These are phyloP conservation scores for Geodia barretti DNA, from an alignment of 37 sponge, comb jelly and placozoan species.

Conservation along the genomic window DNA sequence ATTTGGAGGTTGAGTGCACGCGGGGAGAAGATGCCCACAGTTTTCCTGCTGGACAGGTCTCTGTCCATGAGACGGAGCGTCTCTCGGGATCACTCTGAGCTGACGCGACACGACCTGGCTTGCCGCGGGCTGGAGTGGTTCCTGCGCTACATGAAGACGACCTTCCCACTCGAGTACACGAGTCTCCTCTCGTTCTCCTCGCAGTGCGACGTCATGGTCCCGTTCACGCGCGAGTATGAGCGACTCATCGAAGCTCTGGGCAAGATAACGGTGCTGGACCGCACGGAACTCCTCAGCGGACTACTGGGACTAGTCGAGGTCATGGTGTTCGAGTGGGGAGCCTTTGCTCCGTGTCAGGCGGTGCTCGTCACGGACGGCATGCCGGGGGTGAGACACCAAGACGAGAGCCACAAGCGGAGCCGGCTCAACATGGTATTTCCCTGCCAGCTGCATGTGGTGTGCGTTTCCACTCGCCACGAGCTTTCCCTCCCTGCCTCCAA, in stretches of 20 bases:
- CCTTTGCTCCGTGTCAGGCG: conserved; percentile 74
- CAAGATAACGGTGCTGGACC: conserved; percentile 49
- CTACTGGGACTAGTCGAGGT: conserved; percentile 43
- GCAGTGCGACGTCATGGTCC: conserved; percentile 42
- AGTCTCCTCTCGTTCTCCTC: conserved; percentile 77
- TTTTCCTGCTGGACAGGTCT: conserved; percentile 80
- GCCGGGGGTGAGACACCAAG: conserved; percentile 50
- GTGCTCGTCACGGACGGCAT: conserved; percentile 83
- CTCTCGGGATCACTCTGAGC: conserved; percentile 12
- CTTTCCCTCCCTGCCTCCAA: conserved; percentile 9
- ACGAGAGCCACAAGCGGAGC: background rate
- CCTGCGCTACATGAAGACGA: conserved; percentile 42
- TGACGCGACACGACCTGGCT: conserved; percentile 48
- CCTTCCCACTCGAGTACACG: conserved; percentile 64
- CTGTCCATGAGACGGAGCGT: conserved; percentile 84
- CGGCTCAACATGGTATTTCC: conserved; percentile 62
- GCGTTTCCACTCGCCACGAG: conserved; percentile 65
- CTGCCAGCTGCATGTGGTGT: conserved; percentile 70
- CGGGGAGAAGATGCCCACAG: conserved; percentile 80
- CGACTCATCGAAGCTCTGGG: conserved; percentile 47
- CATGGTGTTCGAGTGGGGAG: conserved; percentile 74
- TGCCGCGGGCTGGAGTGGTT: conserved; percentile 66
- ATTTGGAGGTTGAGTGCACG: background rate
- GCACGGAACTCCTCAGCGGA: conserved; percentile 64
- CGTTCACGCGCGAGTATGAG: conserved; percentile 77